These are phyloP conservation scores for Amblyornis subalaris DNA, from an alignment of 2,113 vertebrate species.

Conservation along the genomic window DNA sequence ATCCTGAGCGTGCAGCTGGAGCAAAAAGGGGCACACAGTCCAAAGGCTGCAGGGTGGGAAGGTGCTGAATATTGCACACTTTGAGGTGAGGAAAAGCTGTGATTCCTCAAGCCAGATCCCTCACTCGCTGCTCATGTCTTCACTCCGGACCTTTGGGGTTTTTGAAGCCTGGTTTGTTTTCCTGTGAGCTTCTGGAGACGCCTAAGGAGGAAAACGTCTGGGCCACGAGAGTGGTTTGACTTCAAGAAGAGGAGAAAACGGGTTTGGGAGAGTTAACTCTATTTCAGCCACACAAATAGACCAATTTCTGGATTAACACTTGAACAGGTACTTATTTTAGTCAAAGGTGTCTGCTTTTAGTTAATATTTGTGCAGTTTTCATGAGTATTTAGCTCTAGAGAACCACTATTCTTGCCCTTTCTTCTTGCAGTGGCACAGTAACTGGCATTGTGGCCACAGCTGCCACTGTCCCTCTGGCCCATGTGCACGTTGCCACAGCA, in stretches of 20 bases:
- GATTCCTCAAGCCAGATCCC: background rate
- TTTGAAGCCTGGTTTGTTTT: background rate
- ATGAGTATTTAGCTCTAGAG: background rate
- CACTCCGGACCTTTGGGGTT: background rate
- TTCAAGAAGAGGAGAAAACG: background rate
- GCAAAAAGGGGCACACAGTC: background rate
- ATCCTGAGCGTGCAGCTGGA: fast-evolving
- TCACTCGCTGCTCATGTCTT: background rate
- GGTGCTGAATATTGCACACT: fast-evolving
- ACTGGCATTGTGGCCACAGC: background rate
- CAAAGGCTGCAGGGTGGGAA: background rate
- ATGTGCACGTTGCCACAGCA: background rate
- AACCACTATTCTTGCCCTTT: background rate
- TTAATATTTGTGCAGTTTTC: background rate
- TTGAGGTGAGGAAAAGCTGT: background rate
- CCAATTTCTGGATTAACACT: background rate
- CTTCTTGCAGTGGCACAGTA: background rate
- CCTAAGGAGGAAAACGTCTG: background rate
- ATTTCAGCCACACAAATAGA: background rate
- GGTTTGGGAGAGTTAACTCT: background rate
- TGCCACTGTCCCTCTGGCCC: background rate
- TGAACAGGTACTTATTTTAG: background rate
- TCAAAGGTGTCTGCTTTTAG: background rate
- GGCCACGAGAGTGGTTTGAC: background rate
- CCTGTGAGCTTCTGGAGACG: background rate